Base-by-base conservation (phyloP, 2,888 invertebrate species). In the Chromoteleia sp. region DNA sequence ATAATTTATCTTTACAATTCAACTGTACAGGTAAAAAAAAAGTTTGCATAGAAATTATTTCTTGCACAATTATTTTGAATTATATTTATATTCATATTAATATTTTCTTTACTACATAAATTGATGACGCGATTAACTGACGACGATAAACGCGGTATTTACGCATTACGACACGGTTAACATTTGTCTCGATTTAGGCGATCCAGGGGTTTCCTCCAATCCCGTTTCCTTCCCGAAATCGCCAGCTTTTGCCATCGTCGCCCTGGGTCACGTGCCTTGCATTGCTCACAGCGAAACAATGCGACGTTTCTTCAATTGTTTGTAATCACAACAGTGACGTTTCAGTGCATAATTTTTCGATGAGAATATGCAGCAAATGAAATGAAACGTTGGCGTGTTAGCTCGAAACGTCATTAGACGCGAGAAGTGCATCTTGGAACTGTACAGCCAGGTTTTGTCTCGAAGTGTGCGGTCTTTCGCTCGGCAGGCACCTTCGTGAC, bases 391-490 rank as follows among this genome's bases (percentile, higher is more conserved):
- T 39, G 12, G 14, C 6, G 39, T 39, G 0, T 1, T 6, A 14
- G 2, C 25, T 12, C 12, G 14, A 12, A 39, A 14, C 39, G 14
- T 39, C 39, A 39, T 14, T 39, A 25, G 6, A 25, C 25, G 25
- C 36, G 8, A 75, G 74, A 68, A 75, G 81, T 81, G 79, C 76
- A 82, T 80, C 82, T 77, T 79, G 73, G 54, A 74, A 71, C 56
- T 79, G 74, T 77, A 58, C 41, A 36, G 74, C 74, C 74, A 71
- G 81, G 83, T 52, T 74, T 68, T 82, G 81, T 79, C 74, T 82
- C 48, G 61, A 56, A 54, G 63, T 61, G 76, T 17, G 30, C 30
- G 36, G 39, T 54, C 33, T 30, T 68, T 58, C 43, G 59, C 68
- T 33, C 43, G 68, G 52, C 61, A 68, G 45, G 48, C 36, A 61